Evolutionary conservation across 35 echinoderm and acorn worm species (phyloP).

Genomic region (Acanthaster planci): DNA sequence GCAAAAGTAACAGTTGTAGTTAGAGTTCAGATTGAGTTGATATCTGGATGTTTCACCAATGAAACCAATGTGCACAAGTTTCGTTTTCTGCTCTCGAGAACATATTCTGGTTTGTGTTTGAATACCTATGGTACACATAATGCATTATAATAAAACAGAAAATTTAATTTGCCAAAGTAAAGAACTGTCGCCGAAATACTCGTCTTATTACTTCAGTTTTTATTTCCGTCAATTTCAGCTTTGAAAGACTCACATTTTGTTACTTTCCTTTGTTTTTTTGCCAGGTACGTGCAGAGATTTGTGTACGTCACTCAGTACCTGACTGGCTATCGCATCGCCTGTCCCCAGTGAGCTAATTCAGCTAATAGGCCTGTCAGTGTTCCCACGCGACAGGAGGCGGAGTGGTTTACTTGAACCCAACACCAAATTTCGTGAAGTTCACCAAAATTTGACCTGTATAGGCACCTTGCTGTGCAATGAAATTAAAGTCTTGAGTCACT

Average conservation of each 20-base stretch:
- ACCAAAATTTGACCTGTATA: no score
- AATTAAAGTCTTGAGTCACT: no score
- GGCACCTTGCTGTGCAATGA: no score
- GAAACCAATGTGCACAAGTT: no score
- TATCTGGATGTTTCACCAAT: no score
- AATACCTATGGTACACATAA: neutral
- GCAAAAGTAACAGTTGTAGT: no score
- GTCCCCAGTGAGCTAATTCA: neutral
- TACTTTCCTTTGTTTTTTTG: neutral
- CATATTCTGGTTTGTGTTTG: neutral
- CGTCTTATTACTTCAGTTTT: neutral
- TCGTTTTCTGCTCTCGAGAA: no score
- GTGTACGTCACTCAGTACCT: constrained; percentile 24
- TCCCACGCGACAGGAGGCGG: no score
- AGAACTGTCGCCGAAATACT: neutral
- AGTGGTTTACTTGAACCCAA: no score
- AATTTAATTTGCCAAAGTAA: neutral
- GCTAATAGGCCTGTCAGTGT: no score
- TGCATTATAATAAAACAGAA: neutral
- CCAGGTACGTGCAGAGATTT: constrained; percentile 25
- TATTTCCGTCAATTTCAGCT: neutral
- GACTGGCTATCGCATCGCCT: constrained; percentile 17
- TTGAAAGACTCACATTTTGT: neutral
- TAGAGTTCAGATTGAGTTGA: no score
- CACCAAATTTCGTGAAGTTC: no score